These are phyloP conservation scores for Actinia tenebrosa DNA, from an alignment of 64 coral and sea anemone species.

Conservation along the genomic window DNA sequence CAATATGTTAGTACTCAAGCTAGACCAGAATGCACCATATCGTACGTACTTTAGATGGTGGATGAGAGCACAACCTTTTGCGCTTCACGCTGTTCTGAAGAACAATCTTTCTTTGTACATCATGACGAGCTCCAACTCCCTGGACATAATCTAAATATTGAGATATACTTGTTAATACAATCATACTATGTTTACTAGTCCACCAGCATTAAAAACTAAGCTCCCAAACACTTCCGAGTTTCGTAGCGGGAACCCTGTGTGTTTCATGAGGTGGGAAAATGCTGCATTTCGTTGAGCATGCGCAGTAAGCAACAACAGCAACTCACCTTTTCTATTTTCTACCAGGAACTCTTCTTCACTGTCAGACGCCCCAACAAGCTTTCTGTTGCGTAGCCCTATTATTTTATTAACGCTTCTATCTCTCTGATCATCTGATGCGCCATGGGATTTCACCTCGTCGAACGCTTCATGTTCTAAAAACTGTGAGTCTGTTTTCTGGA, in stretches of 20 bases:
- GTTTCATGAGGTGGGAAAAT: too few species aligned
- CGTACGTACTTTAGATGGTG: not conserved
- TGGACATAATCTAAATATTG: not conserved
- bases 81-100: slow-evolving; percentile 18
- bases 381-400: not conserved
- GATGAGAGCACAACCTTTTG: not conserved
- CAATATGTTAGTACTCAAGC: not conserved
- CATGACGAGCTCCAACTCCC: not conserved
- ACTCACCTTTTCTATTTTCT: not conserved
- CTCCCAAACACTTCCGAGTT: too few species aligned
- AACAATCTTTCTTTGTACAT: not conserved
- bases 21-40: not conserved
- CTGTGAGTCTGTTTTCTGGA: not conserved
- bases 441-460: not conserved
- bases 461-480: not conserved
- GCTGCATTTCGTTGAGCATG: too few species aligned
- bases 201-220: too few species aligned
- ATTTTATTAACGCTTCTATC: not conserved
- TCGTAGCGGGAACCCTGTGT: too few species aligned
- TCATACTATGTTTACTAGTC: too few species aligned
- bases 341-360: slow-evolving; percentile 1
- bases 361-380: not conserved
- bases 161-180: not conserved
- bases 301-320: not conserved
- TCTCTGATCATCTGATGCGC: not conserved